phyloP scores from a whole-genome alignment of 2,113 vertebrate species.

The Gymnorhina tibicen region DNA sequence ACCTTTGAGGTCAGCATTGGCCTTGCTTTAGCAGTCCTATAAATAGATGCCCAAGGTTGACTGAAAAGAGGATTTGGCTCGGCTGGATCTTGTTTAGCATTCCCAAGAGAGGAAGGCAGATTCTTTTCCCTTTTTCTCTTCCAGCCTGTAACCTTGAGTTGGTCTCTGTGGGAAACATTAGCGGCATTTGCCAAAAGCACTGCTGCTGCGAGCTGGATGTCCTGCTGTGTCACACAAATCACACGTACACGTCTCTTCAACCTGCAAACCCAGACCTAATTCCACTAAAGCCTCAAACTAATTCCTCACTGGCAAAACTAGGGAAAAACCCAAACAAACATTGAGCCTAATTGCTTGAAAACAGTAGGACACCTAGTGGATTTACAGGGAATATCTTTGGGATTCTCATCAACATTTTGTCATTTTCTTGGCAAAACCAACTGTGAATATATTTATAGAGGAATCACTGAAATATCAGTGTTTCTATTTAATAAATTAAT shows the following conservation, averaged over 20 bases:
- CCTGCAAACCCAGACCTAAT: slow-evolving; percentile 18
- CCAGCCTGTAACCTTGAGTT: neutral
- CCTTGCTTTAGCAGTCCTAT: slow-evolving; percentile 19
- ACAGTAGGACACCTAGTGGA: slow-evolving; percentile 69
- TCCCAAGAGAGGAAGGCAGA: slow-evolving; percentile 15
- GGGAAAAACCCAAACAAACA: neutral
- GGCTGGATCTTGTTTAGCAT: neutral
- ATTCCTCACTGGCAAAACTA: neutral
- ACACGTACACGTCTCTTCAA: neutral
- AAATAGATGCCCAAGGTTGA: slow-evolving; percentile 41
- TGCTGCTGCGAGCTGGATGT: neutral
- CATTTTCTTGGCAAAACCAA: slow-evolving; percentile 28
- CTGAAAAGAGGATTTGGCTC: slow-evolving; percentile 18
- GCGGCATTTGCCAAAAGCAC: neutral
- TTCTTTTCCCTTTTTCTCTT: slow-evolving; percentile 15
- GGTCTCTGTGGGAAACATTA: neutral
- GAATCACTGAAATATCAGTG: neutral
- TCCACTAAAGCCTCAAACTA: neutral
- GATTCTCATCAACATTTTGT: neutral
- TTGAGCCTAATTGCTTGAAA: slow-evolving; percentile 49
- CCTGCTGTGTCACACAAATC: neutral
- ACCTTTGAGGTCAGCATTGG: slow-evolving; percentile 19
- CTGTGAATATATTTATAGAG: neutral
- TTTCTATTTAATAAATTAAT: slow-evolving; percentile 22
- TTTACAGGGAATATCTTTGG: slow-evolving; percentile 19